Percentiles rank a stretch among this genome's conserved stretches.
Evolutionary conservation across 1,140 invertebrate genomes (phyloP).

Genomic region (Sycophaga agraensis): DNA sequence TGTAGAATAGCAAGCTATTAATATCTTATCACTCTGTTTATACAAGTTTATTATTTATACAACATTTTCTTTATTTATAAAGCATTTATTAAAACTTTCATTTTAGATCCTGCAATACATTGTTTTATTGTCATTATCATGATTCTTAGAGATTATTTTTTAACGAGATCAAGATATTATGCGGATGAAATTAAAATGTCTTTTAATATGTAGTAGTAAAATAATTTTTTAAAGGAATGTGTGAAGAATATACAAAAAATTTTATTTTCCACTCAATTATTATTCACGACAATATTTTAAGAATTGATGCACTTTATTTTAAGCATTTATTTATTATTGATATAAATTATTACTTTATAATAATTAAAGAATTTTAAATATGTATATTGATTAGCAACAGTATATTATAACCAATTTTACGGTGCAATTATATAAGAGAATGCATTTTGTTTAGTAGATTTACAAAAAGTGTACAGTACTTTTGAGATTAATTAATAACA

Average conservation of each 20-base stretch:
- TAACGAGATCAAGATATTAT: not conserved
- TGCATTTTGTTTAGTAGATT: not conserved
- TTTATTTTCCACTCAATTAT: slow-evolving; percentile 5
- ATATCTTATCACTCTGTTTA: too few relatives aligned
- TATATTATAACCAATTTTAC: too few relatives aligned
- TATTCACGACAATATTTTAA: slow-evolving; percentile 10
- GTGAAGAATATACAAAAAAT: too few relatives aligned
- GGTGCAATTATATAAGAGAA: not conserved
- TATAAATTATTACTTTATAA: not conserved
- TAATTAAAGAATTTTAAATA: not conserved
- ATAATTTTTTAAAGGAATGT: not conserved
- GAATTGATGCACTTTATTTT: not conserved
- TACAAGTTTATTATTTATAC: too few relatives aligned
- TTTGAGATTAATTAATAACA: not conserved
- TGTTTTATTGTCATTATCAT: slow-evolving; percentile 3
- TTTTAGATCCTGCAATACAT: too few relatives aligned
- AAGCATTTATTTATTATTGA: not conserved
- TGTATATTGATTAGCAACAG: not conserved
- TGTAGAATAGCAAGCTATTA: too few relatives aligned
- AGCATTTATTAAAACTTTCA: too few relatives aligned
- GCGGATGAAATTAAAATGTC: not conserved
- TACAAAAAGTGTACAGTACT: not conserved
- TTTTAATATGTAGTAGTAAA: not conserved
- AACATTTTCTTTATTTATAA: too few relatives aligned
- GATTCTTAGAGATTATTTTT: not conserved